These are phyloP conservation scores for Pissodes strobi DNA, from an alignment of 1,140 invertebrate genomes.

Conservation along the genomic window DNA sequence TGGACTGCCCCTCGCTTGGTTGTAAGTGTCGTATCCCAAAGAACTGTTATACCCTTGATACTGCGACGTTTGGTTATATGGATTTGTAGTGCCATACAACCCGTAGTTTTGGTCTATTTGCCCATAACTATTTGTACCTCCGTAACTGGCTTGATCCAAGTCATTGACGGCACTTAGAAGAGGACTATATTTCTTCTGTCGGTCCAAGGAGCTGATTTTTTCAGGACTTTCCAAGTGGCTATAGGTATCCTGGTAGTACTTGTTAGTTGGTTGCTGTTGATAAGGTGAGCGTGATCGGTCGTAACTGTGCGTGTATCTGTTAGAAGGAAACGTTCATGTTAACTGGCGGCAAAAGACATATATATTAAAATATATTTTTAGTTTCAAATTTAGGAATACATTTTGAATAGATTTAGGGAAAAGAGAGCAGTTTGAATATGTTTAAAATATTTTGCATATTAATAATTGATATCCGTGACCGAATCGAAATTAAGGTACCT, in stretches of 20 bases:
- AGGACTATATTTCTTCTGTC: constrained; percentile 39
- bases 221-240: constrained; percentile 52
- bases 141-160: constrained; percentile 47
- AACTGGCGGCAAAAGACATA: too few species aligned
- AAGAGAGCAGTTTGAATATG: constrained; percentile 2
- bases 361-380: too few species aligned
- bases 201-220: constrained; percentile 51
- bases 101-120: constrained; percentile 27
- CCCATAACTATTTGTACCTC: constrained; percentile 41
- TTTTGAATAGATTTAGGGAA: neutral
- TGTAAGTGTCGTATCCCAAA: constrained; percentile 9
- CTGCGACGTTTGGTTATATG: neutral
- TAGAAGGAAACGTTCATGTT: neutral
- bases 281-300: constrained; percentile 26
- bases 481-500: too few species aligned
- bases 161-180: constrained; percentile 44
- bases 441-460: too few species aligned
- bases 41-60: neutral
- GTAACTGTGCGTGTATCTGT: constrained; percentile 9
- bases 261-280: constrained; percentile 20
- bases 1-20: constrained; percentile 3
- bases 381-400: neutral
- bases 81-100: constrained; percentile 4
- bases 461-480: too few species aligned
- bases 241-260: constrained; percentile 47